Conservation (phyloP, 2,797 vertebrate genomes). For the Thunnus albacares region DNA sequence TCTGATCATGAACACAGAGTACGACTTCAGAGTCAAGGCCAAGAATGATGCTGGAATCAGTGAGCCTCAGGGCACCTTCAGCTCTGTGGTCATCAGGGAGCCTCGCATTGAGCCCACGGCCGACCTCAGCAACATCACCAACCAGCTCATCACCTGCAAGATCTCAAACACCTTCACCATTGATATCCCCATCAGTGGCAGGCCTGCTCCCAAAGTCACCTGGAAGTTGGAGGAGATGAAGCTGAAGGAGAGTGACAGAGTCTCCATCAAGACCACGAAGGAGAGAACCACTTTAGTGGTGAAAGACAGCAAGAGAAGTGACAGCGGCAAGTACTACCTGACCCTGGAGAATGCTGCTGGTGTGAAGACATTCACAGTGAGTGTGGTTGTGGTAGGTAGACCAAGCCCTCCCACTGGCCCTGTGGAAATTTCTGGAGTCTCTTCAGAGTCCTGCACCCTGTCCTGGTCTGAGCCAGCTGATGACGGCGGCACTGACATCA, state of each 20-base stretch:
- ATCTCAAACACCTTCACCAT: slow-evolving; percentile 92
- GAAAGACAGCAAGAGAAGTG: slow-evolving; percentile 97
- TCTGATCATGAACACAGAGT: slow-evolving; percentile 94
- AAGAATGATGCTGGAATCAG: slow-evolving; percentile 96
- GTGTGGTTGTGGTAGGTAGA: slow-evolving; percentile 94
- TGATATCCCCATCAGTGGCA: slow-evolving; percentile 96
- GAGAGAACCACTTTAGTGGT: slow-evolving; percentile 93
- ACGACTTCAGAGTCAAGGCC: slow-evolving; percentile 96
- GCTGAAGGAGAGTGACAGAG: slow-evolving; percentile 96
- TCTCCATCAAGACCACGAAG: slow-evolving; percentile 92
- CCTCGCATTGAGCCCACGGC: slow-evolving; percentile 98
- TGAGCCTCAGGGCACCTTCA: slow-evolving; percentile 93
- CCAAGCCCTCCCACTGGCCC: slow-evolving; percentile 92
- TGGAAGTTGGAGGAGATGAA: slow-evolving; percentile 99
- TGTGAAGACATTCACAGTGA: slow-evolving; percentile 95
- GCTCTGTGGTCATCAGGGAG: slow-evolving; percentile 97
- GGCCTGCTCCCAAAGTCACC: slow-evolving; percentile 94
- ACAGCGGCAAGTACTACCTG: slow-evolving; percentile 98
- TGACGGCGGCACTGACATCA: slow-evolving; percentile 94
- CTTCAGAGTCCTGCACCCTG: slow-evolving; percentile 94
- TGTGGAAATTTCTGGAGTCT: slow-evolving; percentile 93
- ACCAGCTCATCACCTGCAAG: slow-evolving; percentile 97
- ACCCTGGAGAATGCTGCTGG: slow-evolving; percentile 95
- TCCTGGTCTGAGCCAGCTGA: slow-evolving; percentile 95
- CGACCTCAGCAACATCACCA: slow-evolving; percentile 96